Evolutionary conservation across 2,888 invertebrate species (phyloP), one percentile per base, ranked within the genome.

Genomic region (Rhyacophila evoluta): DNA sequence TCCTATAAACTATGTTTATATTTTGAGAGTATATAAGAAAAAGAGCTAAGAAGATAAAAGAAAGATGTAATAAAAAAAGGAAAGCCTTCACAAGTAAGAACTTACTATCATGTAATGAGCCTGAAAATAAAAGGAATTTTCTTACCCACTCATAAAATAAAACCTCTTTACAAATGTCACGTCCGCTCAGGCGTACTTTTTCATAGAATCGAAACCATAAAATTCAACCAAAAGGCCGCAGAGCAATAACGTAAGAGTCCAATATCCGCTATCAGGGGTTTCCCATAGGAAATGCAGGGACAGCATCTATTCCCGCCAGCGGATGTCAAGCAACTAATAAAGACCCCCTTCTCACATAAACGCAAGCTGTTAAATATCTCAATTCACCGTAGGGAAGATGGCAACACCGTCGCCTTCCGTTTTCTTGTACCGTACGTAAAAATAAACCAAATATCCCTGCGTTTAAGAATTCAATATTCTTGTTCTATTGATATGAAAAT

Each of bases 331-430:
- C 41, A 75, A 74, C 80, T 81, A 81, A 81, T 81, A 81, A 78
- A 80, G 77, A 72, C 67, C 76, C 74, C 71, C 72, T 78, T 78
- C 74, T 67, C 77, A 77, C 75, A 81, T 81, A 81, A 79, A 81
- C 78, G 81, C 78, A 79, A 81, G 81, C 81, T 79, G 78, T 81
- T 81, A 81, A 80, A 79, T 77, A 81, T 79, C 77, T 81, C 81
- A 77, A 81, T 79, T 37, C 78, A 25, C 55, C 12, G 28, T 19
- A 19, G 67, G 41, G 55, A 55, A 55, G 19, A 55, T 55, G 55
- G 55, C 55, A 55, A 55, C 55, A 55, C 55, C 8, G 55, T 55
- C 55, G 25, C 55, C 55, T 55, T 19, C 55, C 12, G 2, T 55
- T 55, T 55, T 55, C 19, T 55, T 55, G 19, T 8, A 55, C 19